A percentile compares a stretch with the other conserved stretches of the same genome.
Conservation (phyloP, 2,797 vertebrate genomes). For the Phrynocephalus vlangalii region DNA sequence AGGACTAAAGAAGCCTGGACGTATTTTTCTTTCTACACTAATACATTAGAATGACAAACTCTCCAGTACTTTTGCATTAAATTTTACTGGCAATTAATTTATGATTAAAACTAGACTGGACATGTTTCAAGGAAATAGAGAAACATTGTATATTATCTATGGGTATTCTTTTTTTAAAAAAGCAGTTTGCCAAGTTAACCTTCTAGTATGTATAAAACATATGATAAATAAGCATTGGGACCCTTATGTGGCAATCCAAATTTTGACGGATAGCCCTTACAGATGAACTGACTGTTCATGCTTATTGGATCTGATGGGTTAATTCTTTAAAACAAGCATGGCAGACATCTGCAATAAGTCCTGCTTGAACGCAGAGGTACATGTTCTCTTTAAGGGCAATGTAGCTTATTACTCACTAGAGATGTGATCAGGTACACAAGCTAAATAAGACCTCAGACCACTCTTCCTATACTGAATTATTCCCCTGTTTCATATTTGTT, state of each 20-base stretch:
- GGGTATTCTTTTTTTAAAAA: conserved; percentile 24
- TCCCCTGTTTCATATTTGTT: conserved; percentile 21
- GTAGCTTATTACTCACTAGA: not conserved
- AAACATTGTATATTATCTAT: conserved; percentile 1
- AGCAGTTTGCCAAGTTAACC: not conserved
- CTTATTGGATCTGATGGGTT: conserved; percentile 25
- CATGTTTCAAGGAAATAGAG: not conserved
- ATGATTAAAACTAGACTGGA: conserved; percentile 17
- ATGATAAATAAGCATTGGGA: not conserved
- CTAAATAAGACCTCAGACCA: conserved; percentile 2
- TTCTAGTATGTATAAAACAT: conserved; percentile 1
- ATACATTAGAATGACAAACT: conserved; percentile 25
- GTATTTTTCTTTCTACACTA: not conserved
- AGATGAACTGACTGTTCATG: conserved; percentile 21
- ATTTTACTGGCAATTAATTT: conserved; percentile 30
- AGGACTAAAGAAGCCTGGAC: not conserved
- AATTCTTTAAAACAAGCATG: not conserved
- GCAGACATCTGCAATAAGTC: not conserved
- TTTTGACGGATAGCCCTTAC: conserved; percentile 26
- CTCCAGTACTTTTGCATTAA: not conserved
- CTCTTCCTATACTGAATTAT: not conserved
- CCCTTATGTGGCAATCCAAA: conserved; percentile 41
- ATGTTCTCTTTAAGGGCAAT: conserved; percentile 9
- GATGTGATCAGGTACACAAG: not conserved
- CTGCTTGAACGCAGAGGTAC: not conserved